phyloP scores from a whole-genome alignment of 2,888 invertebrate genomes.

The Heliconius charithonia region DNA sequence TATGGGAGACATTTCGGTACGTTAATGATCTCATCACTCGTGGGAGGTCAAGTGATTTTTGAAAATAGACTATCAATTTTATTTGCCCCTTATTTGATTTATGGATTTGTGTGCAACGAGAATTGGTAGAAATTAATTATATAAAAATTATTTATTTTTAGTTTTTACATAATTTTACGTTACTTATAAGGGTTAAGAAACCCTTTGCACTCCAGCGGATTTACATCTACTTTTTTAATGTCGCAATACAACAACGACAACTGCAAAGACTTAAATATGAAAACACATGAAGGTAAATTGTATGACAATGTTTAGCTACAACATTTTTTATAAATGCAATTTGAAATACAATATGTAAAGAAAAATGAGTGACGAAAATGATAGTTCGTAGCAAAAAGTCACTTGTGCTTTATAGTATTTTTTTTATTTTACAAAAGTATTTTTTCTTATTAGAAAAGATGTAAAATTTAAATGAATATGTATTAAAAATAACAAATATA shows the following conservation, averaged over 20 bases:
- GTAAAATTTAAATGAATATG: neutral
- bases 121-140: neutral
- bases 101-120: neutral
- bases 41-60: constrained; percentile 63
- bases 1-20: constrained; percentile 58
- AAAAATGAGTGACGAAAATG: neutral
- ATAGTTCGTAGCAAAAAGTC: no score
- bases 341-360: neutral
- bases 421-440: no score
- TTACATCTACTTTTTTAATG: no score
- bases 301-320: neutral
- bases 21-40: constrained; percentile 63
- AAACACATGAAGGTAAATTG: neutral
- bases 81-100: constrained; percentile 22
- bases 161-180: no score
- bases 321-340: no score
- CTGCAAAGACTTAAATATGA: no score
- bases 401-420: no score
- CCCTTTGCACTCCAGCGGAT: no score
- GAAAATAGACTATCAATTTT: constrained; percentile 42
- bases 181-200: no score
- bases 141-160: neutral
- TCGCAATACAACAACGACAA: no score
- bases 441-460: no score
- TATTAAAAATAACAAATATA: no score